Percentiles rank a stretch among this genome's conserved stretches.
Evolutionary conservation across 2,113 vertebrate species (phyloP).

Genomic region (pig (Sus scrofa)): T2T-Sscrofa CM000830.6:2710501-2711000

Average conservation of each 20-base stretch:
- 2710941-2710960: not conserved
- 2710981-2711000: too few relatives aligned
- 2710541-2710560: not conserved
- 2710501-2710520: not conserved
- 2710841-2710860: too few relatives aligned
- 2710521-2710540: not conserved
- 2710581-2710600: not conserved
- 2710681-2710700: not conserved
- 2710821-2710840: not conserved
- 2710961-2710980: too few relatives aligned
- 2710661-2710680: not conserved
- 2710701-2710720: too few relatives aligned
- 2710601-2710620: not conserved
- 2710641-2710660: too few relatives aligned
- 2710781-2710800: too few relatives aligned
- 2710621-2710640: not conserved
- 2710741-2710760: too few relatives aligned
- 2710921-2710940: not conserved
- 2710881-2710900: not conserved
- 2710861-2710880: not conserved
- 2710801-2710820: not conserved
- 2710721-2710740: not conserved
- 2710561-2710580: not conserved
- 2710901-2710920: not conserved
- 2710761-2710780: not conserved